phyloP scores from a whole-genome alignment of 2,797 vertebrate species.

The Dermochelys coriacea region DNA sequence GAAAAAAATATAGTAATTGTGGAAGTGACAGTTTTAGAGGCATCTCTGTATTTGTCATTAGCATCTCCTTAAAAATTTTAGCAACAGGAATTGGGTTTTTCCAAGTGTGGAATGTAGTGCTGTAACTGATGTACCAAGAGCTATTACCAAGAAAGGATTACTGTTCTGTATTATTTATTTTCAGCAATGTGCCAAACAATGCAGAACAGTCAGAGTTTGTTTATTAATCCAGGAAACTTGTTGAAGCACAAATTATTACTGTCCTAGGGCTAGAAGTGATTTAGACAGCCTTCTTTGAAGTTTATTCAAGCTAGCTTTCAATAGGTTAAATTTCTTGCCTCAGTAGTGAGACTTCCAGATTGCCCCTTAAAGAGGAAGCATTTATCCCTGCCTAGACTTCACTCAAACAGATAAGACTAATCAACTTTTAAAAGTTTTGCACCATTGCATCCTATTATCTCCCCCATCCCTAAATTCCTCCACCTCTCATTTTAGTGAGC shows the following conservation, averaged over 20 bases:
- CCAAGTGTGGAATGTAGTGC: rapidly evolving
- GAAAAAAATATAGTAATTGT: neutral
- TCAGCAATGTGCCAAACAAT: neutral
- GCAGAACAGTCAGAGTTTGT: rapidly evolving
- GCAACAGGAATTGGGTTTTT: neutral
- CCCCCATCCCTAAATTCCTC: neutral
- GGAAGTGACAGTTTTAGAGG: neutral
- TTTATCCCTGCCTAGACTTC: neutral
- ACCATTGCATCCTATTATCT: rapidly evolving
- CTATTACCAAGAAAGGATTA: neutral
- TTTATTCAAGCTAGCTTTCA: neutral
- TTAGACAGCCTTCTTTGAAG: rapidly evolving
- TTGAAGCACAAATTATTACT: neutral
- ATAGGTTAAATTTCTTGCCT: neutral
- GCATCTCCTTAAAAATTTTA: neutral
- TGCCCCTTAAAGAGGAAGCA: neutral
- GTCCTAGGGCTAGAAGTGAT: neutral
- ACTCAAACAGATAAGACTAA: neutral
- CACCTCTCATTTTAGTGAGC: neutral
- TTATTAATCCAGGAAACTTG: neutral
- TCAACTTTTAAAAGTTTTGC: rapidly evolving
- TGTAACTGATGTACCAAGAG: neutral
- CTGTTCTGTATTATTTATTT: rapidly evolving
- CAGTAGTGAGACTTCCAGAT: neutral
- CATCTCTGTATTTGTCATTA: neutral